Percentiles rank a stretch among this genome's conserved stretches.
phyloP scores from a whole-genome alignment of 2,888 invertebrate species.

The Pterostichus madidus region DNA sequence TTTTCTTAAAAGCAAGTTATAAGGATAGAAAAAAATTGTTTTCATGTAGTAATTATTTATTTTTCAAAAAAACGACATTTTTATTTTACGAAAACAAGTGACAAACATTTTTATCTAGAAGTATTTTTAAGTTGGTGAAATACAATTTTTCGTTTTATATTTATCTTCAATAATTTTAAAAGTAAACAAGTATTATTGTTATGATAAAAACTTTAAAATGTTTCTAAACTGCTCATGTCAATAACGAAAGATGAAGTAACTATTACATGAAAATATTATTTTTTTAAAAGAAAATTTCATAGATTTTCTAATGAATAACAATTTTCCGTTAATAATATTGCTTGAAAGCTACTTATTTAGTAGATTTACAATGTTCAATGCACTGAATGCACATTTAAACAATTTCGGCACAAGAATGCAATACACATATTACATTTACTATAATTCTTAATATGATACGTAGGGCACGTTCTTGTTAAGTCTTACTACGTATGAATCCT shows the following conservation, averaged over 20 bases:
- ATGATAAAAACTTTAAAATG: too few species aligned
- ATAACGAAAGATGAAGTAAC: not conserved
- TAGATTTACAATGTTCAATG: slow-evolving; percentile 27
- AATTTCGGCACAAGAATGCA: slow-evolving; percentile 49
- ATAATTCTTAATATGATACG: slow-evolving; percentile 46
- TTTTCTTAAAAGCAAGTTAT: not conserved
- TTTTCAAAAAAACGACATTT: too few species aligned
- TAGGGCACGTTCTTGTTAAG: slow-evolving; percentile 30
- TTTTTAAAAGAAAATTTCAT: not conserved
- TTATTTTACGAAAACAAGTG: too few species aligned
- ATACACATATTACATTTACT: slow-evolving; percentile 40
- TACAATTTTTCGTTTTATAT: too few species aligned
- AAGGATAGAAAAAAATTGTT: not conserved
- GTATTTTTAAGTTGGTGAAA: too few species aligned
- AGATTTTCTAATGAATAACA: not conserved
- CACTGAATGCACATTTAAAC: slow-evolving; percentile 49
- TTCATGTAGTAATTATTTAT: not conserved
- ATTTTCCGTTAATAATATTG: not conserved
- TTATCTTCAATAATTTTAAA: too few species aligned
- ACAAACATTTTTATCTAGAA: too few species aligned
- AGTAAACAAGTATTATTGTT: too few species aligned
- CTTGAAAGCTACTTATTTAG: not conserved
- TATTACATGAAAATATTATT: not conserved
- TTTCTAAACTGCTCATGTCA: not conserved
- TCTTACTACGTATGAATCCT: slow-evolving; percentile 16